A percentile compares a stretch with the other conserved stretches of the same genome.
Conservation (phyloP, 2,888 invertebrate genomes). For the Calephelis perditalis region DNA sequence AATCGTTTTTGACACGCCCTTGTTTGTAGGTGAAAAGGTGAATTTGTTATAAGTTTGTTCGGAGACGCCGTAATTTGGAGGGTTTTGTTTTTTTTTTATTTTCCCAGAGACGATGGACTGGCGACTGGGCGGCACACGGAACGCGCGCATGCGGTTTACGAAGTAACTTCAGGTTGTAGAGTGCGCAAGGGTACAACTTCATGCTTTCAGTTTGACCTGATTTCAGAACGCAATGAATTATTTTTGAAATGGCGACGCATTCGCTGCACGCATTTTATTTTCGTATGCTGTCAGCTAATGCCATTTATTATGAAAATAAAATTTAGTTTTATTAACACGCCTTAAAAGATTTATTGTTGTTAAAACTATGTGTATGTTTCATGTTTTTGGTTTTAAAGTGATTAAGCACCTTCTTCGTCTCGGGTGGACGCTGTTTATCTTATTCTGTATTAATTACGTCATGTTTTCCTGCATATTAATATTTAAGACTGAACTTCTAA, state of each 20-base stretch:
- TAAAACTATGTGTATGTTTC: neutral
- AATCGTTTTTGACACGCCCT: too few relatives aligned
- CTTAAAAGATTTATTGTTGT: conserved; percentile 12
- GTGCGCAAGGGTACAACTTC: conserved; percentile 38
- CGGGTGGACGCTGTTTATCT: too few relatives aligned
- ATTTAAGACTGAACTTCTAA: too few relatives aligned
- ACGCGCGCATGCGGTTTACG: conserved; percentile 38
- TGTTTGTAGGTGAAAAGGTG: conserved; percentile 4
- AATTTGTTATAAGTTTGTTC: conserved; percentile 21
- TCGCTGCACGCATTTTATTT: conserved; percentile 41
- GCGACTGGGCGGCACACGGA: conserved; percentile 34
- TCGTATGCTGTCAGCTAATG: conserved; percentile 11
- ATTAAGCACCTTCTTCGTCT: too few relatives aligned
- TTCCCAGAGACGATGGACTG: conserved; percentile 29
- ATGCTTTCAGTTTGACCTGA: conserved; percentile 49
- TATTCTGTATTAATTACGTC: too few relatives aligned
- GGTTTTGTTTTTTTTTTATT: conserved; percentile 32
- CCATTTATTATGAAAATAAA: conserved; percentile 12
- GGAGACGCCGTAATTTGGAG: conserved; percentile 28
- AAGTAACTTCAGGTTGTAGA: conserved; percentile 25
- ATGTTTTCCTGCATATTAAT: too few relatives aligned
- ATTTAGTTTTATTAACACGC: conserved; percentile 9
- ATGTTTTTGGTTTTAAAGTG: too few relatives aligned
- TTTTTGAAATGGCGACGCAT: conserved; percentile 67
- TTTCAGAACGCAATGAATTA: conserved; percentile 59